phyloP scores from a whole-genome alignment of 2,113 vertebrate genomes.

The Sturnira hondurensis region DNA sequence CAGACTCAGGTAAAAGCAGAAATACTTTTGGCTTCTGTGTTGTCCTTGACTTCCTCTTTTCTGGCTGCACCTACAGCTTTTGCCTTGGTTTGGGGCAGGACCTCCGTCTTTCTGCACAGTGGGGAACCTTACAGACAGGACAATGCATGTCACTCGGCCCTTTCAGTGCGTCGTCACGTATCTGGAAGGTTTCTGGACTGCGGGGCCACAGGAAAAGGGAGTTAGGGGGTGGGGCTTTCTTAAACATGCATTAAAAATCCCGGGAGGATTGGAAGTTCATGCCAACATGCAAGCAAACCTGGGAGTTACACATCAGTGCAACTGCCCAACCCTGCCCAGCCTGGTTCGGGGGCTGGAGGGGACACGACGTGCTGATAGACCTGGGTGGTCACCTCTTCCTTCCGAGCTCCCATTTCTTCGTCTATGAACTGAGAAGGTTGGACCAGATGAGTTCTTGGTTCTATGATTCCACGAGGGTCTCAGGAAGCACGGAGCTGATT shows the following conservation, averaged over 20 bases:
- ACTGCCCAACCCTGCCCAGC: no score
- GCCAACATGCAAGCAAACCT: background rate
- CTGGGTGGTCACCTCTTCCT: background rate
- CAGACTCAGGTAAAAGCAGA: background rate
- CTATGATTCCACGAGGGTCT: background rate
- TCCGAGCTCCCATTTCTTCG: background rate
- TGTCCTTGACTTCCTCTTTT: background rate
- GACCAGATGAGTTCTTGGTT: background rate
- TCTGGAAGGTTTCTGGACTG: background rate
- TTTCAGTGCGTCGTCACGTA: accelerated
- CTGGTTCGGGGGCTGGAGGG: background rate
- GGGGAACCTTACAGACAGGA: background rate
- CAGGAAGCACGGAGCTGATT: conserved; percentile 23
- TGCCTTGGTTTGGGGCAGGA: background rate
- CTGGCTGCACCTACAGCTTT: background rate
- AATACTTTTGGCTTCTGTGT: background rate
- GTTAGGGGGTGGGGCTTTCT: background rate
- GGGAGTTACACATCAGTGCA: background rate
- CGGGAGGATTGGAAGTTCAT: background rate
- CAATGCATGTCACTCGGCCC: accelerated
- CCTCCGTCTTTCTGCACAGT: background rate
- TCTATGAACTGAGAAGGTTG: background rate
- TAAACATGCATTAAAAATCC: background rate
- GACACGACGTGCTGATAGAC: background rate
- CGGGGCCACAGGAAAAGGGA: background rate